Conservation (phyloP, 1,140 invertebrate genomes). For the Anagrus nilaparvatae region DNA sequence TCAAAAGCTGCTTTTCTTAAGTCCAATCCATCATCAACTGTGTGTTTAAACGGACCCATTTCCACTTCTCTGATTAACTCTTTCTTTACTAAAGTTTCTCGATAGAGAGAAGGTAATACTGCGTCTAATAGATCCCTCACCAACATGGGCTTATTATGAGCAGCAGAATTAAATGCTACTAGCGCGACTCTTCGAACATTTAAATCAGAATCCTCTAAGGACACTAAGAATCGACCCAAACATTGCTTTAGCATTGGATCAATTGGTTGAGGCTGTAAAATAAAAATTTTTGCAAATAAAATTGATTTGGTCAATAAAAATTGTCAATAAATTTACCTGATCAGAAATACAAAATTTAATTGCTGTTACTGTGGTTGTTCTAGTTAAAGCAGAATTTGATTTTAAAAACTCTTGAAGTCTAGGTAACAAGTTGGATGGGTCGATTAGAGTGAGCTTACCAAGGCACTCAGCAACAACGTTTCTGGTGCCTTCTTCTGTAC, state of each 20-base stretch:
- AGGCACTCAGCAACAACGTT: constrained; percentile 98
- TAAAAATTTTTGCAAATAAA: constrained; percentile 8
- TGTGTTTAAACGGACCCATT: constrained; percentile 99
- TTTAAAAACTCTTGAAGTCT: constrained; percentile 66
- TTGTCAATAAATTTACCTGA: constrained; percentile 47
- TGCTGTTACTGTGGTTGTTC: constrained; percentile 95
- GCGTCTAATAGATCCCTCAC: constrained; percentile 83
- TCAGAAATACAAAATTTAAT: constrained; percentile 98
- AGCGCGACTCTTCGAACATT: constrained; percentile 92
- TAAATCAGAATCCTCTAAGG: constrained; percentile 81
- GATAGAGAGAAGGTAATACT: constrained; percentile 87
- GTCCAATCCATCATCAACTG: constrained; percentile 96
- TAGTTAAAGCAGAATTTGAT: constrained; percentile 73
- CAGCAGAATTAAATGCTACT: constrained; percentile 97
- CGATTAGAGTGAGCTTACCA: constrained; percentile 92
- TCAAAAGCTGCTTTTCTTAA: constrained; percentile 97
- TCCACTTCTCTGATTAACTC: constrained; percentile 97
- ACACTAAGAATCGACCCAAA: constrained; percentile 82
- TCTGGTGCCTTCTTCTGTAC: constrained; percentile 90
- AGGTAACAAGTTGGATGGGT: constrained; percentile 73
- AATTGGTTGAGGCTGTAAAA: constrained; percentile 74
- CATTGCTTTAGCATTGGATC: constrained; percentile 77
- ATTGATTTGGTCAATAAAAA: constrained; percentile 10
- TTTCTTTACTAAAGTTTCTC: constrained; percentile 94
- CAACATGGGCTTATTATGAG: constrained; percentile 94